These are phyloP conservation scores for Brachypodius melanocephalos DNA, from an alignment of 2,113 vertebrate species.

Conservation along the genomic window DNA sequence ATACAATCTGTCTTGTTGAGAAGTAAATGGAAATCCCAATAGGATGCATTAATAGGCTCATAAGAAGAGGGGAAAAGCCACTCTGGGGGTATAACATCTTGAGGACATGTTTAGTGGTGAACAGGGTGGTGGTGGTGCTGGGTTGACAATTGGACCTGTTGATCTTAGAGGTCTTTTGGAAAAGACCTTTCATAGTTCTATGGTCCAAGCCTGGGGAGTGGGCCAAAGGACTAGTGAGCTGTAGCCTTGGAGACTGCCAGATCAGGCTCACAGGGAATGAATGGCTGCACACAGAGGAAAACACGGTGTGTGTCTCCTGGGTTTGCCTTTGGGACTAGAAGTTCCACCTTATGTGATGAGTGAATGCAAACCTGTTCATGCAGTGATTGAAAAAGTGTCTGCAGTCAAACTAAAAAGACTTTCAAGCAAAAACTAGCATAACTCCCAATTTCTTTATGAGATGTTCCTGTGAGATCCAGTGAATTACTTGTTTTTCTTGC, in stretches of 20 bases:
- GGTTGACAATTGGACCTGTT: neutral
- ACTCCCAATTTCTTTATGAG: neutral
- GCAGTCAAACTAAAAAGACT: neutral
- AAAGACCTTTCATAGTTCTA: neutral
- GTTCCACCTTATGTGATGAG: neutral
- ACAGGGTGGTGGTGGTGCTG: neutral
- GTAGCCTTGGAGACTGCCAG: neutral
- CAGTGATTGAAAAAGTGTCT: neutral
- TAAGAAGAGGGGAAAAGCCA: neutral
- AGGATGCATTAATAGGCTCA: neutral
- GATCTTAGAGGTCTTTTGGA: neutral
- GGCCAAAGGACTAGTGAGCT: neutral
- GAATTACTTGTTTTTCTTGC: neutral
- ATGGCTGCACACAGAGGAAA: neutral
- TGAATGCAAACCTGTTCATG: neutral
- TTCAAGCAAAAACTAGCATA: neutral
- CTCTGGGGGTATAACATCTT: neutral
- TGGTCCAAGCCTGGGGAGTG: neutral
- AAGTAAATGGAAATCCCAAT: neutral
- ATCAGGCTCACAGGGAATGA: neutral
- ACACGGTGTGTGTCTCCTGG: neutral
- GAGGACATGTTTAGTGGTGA: neutral
- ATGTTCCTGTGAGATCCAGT: neutral
- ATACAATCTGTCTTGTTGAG: neutral
- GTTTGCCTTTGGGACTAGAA: neutral